Percentiles rank a stretch among this genome's conserved stretches.
These are phyloP conservation scores for Mastomys coucha DNA, from an alignment of 2,113 vertebrate species.

Conservation along the genomic window DNA sequence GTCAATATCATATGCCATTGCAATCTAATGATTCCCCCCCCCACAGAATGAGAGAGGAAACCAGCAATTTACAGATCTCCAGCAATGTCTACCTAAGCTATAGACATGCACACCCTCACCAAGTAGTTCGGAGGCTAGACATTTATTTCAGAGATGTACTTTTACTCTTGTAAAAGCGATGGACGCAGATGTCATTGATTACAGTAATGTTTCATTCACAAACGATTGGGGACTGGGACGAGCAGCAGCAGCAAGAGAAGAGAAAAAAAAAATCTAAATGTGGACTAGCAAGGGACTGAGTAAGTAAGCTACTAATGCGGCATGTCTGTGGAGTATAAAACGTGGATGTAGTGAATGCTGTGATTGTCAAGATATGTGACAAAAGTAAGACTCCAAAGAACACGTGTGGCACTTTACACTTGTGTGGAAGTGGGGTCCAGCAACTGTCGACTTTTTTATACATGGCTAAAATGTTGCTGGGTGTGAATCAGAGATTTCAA, in stretches of 20 bases:
- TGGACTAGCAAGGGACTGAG: neutral
- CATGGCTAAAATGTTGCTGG: neutral
- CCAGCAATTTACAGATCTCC: neutral
- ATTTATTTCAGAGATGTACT: neutral
- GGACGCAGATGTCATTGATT: neutral
- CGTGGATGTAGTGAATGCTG: neutral
- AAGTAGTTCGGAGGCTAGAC: slow-evolving; percentile 28
- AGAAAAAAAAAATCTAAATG: neutral
- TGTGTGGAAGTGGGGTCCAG: neutral
- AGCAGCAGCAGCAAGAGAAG: neutral
- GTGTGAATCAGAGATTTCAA: neutral
- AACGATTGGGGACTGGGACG: neutral
- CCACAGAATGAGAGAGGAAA: neutral
- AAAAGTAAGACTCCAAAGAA: neutral
- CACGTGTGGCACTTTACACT: neutral
- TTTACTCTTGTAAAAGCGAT: neutral
- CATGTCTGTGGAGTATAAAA: neutral
- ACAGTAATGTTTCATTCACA: neutral
- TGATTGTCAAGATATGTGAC: neutral
- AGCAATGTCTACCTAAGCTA: slow-evolving; percentile 8
- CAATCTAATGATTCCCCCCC: neutral
- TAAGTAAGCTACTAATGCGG: neutral
- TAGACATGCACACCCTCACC: neutral
- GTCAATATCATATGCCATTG: neutral
- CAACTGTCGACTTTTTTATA: neutral